These are phyloP conservation scores for Aplocera efformata DNA, from an alignment of 2,888 invertebrate genomes.

Conservation along the genomic window DNA sequence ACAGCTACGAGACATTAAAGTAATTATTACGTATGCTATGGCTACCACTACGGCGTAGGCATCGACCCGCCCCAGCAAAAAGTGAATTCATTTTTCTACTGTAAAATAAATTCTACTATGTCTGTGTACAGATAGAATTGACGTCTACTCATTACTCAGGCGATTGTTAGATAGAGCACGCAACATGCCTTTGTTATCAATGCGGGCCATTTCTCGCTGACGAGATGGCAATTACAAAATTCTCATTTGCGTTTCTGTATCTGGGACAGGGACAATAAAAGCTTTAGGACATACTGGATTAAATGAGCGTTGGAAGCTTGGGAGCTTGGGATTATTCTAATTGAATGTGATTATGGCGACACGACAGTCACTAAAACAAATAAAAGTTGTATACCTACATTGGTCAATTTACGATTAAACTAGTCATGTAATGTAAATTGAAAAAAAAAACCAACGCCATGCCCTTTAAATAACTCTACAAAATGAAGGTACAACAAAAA, in stretches of 20 bases:
- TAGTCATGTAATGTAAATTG: too few species aligned
- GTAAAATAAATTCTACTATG: constrained; percentile 1
- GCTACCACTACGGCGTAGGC: constrained; percentile 2
- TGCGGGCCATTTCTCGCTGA: constrained; percentile 38
- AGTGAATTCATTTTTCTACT: too few species aligned
- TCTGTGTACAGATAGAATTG: constrained; percentile 43
- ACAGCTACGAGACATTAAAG: too few species aligned
- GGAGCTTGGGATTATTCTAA: constrained; percentile 1
- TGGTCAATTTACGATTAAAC: too few species aligned
- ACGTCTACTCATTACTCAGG: constrained; percentile 58
- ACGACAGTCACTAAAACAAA: too few species aligned
- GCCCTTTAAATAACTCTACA: too few species aligned
- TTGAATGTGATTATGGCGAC: too few species aligned
- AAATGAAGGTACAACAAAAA: too few species aligned
- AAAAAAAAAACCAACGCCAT: too few species aligned
- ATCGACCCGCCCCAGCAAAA: background rate
- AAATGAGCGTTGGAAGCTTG: constrained; percentile 3
- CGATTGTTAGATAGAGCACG: constrained; percentile 59
- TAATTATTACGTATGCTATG: too few species aligned
- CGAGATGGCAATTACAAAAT: constrained; percentile 26
- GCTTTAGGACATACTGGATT: background rate
- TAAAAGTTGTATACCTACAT: too few species aligned
- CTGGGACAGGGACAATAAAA: background rate
- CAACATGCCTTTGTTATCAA: constrained; percentile 52
- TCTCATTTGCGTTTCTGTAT: constrained; percentile 17